Evolutionary conservation across 2,113 vertebrate species (phyloP), one percentile per base, ranked within the genome.

Genomic region (Malurus melanocephalus): DNA sequence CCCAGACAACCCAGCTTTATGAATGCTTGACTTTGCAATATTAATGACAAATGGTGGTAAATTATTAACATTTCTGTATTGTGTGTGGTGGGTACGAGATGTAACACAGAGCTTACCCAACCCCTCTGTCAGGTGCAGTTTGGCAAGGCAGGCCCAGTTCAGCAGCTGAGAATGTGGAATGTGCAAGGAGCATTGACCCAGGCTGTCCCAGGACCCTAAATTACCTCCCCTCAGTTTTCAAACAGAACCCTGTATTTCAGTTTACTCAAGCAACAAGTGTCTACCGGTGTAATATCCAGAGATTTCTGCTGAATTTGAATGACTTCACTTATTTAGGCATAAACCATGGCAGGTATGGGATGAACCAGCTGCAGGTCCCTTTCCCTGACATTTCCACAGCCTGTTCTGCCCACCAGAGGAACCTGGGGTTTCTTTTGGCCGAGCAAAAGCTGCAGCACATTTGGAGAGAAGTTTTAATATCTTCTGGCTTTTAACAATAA

Each of bases 21-120:
- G 69, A 75, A 84, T 35, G 46, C 53, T 88, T 68, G 69, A 81
- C 53, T 81, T 72, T 76, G 77, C 66, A 92, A 92, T 88, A 90
- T 90, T 94, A 95, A 90, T 74, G 56, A 40, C 74, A 81, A 93
- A 55, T 23, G 69, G 73, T 81, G 61, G 94, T 92, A 90, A 93
- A 88, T 94, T 92, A 95, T 93, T 92, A 85, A 90, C 28, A 11
- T 72, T 74, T 45, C 16, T 79, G 61, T 87, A 87, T 92, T 57
- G 62, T 68, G 49, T 40, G 61, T 17, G 23, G 72, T 61, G 42
- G 28, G 66, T 79, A 81, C 10, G 7, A 68, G 75, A 92, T 72
- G 42, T 68, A 81, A 12, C 53, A 16, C 51, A 86, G 61, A 86
- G 42, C 33, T 90, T 75, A 16, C 30, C 74, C 84, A 68, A 92